phyloP scores from a whole-genome alignment of 2,113 vertebrate genomes.

The Platysteira castanea region DNA sequence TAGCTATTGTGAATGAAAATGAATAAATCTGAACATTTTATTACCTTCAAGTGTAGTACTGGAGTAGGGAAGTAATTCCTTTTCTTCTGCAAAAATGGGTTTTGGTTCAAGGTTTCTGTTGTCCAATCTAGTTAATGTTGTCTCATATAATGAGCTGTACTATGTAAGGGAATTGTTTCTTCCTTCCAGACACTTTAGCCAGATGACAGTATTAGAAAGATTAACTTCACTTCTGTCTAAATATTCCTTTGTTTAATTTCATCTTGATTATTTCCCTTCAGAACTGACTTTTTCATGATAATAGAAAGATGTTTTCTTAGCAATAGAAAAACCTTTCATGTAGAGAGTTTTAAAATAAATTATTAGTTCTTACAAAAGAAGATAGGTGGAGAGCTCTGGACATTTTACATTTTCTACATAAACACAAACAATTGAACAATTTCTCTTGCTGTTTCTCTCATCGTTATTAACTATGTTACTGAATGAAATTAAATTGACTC shows the following conservation, averaged over 20 bases:
- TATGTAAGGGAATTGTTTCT: neutral
- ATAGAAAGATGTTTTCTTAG: neutral
- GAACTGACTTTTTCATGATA: neutral
- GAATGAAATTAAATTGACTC: neutral
- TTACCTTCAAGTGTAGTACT: neutral
- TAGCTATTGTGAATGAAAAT: neutral
- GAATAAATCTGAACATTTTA: neutral
- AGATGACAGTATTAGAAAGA: neutral
- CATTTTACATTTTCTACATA: neutral
- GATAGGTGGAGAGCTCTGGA: neutral
- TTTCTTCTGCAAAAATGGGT: neutral
- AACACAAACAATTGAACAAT: neutral
- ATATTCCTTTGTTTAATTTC: neutral
- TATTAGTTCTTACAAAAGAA: neutral
- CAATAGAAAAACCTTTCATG: neutral
- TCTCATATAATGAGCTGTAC: neutral
- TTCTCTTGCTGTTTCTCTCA: neutral
- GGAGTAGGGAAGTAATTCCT: neutral
- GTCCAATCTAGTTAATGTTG: neutral
- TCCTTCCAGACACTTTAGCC: neutral
- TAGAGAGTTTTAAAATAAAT: neutral
- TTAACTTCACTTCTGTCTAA: neutral
- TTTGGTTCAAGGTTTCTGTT: neutral
- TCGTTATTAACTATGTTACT: neutral
- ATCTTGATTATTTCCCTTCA: neutral